These are phyloP conservation scores for Sanderia malayensis DNA, from an alignment of 30 jellyfish, hydroid and myxozoan species.

Conservation along the genomic window DNA sequence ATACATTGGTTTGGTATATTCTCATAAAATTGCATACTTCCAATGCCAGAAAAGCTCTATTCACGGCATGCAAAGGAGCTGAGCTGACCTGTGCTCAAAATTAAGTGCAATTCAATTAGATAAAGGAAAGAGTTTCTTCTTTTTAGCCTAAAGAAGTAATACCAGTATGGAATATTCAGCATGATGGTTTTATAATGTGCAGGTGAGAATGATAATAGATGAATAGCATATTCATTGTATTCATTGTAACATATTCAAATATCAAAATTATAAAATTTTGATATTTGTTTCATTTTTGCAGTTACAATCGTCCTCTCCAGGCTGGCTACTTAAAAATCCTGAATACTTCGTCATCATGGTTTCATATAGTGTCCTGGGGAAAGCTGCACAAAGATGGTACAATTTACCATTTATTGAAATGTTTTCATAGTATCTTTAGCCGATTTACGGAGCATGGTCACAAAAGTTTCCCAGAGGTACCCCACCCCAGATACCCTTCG, in stretches of 20 bases:
- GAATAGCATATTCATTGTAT: too few species aligned
- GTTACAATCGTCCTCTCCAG: conserved; percentile 28
- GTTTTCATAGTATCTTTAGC: neutral
- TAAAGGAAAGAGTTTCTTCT: neutral
- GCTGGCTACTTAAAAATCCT: conserved; percentile 10
- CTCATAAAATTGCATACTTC: neutral
- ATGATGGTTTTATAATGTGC: neutral
- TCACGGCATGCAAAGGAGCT: neutral
- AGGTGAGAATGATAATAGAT: too few species aligned
- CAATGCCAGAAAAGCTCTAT: neutral
- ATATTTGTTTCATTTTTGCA: too few species aligned
- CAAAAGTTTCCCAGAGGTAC: neutral
- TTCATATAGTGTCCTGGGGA: conserved; percentile 48
- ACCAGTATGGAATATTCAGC: neutral
- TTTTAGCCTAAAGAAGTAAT: neutral
- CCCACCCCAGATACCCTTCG: neutral
- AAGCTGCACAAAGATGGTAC: conserved; percentile 15
- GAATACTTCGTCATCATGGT: conserved; percentile 38
- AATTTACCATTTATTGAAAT: neutral
- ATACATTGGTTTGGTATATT: neutral
- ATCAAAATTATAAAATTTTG: neutral
- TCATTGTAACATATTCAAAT: too few species aligned
- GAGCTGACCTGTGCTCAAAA: neutral
- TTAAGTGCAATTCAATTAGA: neutral
- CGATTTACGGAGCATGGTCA: neutral